A percentile compares a stretch with the other conserved stretches of the same genome.
Evolutionary conservation across 2,113 vertebrate genomes (phyloP).

Genomic region (Atlantisia rogersi): DNA sequence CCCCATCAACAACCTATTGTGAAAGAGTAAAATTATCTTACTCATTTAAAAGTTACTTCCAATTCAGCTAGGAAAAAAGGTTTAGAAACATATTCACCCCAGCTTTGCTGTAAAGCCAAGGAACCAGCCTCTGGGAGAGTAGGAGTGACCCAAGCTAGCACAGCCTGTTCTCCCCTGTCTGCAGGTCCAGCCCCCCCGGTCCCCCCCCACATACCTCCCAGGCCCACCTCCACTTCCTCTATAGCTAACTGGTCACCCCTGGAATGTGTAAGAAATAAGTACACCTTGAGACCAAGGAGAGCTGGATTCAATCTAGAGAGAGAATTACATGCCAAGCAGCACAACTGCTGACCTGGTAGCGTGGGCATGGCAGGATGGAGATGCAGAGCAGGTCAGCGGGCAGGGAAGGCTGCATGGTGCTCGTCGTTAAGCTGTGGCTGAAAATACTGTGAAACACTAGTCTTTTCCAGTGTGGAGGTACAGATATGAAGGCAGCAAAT

Average conservation of each 20-base stretch:
- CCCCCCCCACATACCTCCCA: accelerated
- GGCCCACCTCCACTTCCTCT: neutral
- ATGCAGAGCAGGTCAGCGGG: neutral
- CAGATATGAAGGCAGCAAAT: neutral
- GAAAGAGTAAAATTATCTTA: neutral
- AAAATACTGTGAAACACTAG: neutral
- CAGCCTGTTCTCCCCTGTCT: neutral
- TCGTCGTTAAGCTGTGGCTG: neutral
- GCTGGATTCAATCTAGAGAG: neutral
- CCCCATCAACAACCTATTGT: neutral
- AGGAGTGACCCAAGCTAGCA: neutral
- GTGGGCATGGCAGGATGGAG: neutral
- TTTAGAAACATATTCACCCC: neutral
- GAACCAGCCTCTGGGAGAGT: neutral
- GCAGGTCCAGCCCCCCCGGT: neutral
- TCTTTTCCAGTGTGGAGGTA: neutral
- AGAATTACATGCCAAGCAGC: neutral
- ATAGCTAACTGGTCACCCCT: neutral
- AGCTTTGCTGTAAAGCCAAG: neutral
- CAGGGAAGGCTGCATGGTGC: neutral
- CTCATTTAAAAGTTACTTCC: neutral
- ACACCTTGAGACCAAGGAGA: neutral
- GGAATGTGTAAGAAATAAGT: neutral
- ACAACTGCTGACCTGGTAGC: neutral
- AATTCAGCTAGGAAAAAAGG: neutral